These are phyloP conservation scores for Charadrius vociferus DNA, from an alignment of 2,113 vertebrate genomes.

Conservation along the genomic window DNA sequence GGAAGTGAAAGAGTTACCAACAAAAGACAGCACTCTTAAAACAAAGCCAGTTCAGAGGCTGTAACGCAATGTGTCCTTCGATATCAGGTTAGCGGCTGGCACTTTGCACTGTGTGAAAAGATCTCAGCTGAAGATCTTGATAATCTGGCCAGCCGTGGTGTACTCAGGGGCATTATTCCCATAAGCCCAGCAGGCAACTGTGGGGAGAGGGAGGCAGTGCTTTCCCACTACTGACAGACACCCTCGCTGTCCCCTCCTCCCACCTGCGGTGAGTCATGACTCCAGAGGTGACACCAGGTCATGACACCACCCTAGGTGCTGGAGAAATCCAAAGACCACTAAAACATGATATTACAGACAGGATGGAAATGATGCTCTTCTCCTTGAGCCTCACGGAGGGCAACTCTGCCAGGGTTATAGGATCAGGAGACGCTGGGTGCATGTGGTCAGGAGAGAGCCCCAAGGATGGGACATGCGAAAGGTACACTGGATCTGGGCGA, in stretches of 20 bases:
- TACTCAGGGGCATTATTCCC: background rate
- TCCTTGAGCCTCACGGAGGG: background rate
- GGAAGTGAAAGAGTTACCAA: background rate
- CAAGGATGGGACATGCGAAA: background rate
- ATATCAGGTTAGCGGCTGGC: conserved; percentile 50
- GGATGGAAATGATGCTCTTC: background rate
- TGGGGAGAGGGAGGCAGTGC: background rate
- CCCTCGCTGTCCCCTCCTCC: background rate
- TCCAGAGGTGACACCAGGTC: too few relatives aligned
- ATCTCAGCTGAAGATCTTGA: conserved; percentile 36
- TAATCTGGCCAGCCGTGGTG: background rate
- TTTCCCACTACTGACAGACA: background rate
- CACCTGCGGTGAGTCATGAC: background rate
- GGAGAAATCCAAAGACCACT: background rate
- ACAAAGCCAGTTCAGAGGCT: conserved; percentile 47
- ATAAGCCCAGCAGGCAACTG: background rate
- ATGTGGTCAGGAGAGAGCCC: background rate
- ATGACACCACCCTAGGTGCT: accelerated
- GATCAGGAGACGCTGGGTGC: background rate
- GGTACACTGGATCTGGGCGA: background rate
- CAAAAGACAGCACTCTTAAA: conserved; percentile 28
- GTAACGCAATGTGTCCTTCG: background rate
- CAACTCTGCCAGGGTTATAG: background rate
- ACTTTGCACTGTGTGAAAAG: conserved; percentile 58
- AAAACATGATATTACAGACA: background rate